These are phyloP conservation scores for Chaetodon trifasciatus DNA, from an alignment of 2,797 vertebrate species.

Conservation along the genomic window DNA sequence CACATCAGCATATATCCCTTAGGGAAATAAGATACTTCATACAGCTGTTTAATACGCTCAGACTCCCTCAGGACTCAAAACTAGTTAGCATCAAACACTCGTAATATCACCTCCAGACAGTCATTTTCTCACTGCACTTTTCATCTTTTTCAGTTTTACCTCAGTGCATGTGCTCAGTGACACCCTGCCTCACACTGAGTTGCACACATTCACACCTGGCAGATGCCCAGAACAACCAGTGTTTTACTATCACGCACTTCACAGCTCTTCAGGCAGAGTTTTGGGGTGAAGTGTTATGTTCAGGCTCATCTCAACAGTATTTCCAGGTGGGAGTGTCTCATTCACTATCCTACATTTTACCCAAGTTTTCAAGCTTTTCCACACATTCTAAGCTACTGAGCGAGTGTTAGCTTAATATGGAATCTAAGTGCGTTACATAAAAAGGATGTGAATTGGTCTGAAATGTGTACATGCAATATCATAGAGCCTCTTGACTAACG, in stretches of 20 bases:
- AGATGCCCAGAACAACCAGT: constrained; percentile 31
- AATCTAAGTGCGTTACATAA: constrained; percentile 16
- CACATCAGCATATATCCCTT: constrained; percentile 29
- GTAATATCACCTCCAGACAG: constrained; percentile 22
- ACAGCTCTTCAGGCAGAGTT: constrained; percentile 42
- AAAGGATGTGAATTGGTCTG: constrained; percentile 20
- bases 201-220: constrained; percentile 56
- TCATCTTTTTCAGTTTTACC: constrained; percentile 26
- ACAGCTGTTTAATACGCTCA: constrained; percentile 51
- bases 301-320: constrained; percentile 33
- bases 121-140: constrained; percentile 19
- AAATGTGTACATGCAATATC: constrained; percentile 17
- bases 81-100: constrained; percentile 37
- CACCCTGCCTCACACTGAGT: constrained; percentile 33
- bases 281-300: constrained; percentile 51
- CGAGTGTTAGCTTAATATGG: not conserved
- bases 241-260: constrained; percentile 41
- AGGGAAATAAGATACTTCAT: constrained; percentile 51
- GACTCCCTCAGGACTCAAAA: constrained; percentile 30
- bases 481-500: not conserved
- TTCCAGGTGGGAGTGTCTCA: constrained; percentile 41
- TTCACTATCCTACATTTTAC: constrained; percentile 24
- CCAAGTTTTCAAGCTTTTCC: not conserved
- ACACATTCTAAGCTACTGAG: not conserved
- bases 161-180: constrained; percentile 18